These are phyloP conservation scores for Aquatica leii DNA, from an alignment of 2,888 invertebrate genomes.

Conservation along the genomic window DNA sequence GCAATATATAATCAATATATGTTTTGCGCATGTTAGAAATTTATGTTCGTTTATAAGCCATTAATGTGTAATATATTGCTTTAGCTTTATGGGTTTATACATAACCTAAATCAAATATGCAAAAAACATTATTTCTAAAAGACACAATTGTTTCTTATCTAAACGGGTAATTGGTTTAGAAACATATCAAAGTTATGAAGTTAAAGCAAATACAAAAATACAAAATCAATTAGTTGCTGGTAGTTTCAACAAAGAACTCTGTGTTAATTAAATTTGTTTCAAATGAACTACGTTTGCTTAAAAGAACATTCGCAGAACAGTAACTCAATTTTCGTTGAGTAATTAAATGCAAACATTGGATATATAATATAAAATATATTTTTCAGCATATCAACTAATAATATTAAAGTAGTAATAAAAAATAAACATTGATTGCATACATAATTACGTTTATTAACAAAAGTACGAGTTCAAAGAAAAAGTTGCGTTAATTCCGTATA, in stretches of 20 bases:
- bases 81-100: conserved; percentile 18
- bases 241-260: conserved; percentile 2
- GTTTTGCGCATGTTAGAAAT: conserved; percentile 32
- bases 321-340: conserved; percentile 10
- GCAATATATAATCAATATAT: conserved; percentile 27
- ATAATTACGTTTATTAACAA: no score
- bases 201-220: conserved; percentile 2
- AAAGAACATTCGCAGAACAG: conserved; percentile 13
- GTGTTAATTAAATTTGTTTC: conserved; percentile 13
- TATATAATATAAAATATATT: conserved; percentile 1
- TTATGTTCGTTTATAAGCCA: conserved; percentile 32
- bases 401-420: no score
- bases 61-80: conserved; percentile 27
- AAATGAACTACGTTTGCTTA: conserved; percentile 7
- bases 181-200: background rate
- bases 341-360: conserved; percentile 21
- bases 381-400: no score
- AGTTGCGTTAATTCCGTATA: no score
- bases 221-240: background rate
- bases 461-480: no score
- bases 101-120: conserved; percentile 15
- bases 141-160: background rate
- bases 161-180: background rate
- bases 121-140: conserved; percentile 13
- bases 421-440: no score